A percentile compares a stretch with the other conserved stretches of the same genome.
phyloP scores from a whole-genome alignment of 2,888 invertebrate species.

The Patella pellucida region DNA sequence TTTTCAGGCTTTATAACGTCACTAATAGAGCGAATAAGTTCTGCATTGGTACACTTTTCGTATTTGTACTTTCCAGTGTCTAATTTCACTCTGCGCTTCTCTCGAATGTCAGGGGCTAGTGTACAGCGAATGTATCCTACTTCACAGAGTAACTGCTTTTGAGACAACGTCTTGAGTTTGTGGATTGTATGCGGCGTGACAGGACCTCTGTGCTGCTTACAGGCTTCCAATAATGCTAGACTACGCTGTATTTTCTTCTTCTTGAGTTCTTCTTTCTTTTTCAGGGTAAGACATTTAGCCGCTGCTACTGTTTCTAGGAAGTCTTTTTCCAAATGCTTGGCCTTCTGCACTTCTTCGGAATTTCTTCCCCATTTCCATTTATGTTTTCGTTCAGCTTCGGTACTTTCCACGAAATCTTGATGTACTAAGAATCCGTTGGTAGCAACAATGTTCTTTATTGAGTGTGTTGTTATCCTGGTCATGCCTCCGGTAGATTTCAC shows the following conservation, averaged over 20 bases:
- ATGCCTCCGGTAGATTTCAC: not conserved
- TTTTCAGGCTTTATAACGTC: slow-evolving; percentile 1
- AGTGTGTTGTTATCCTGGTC: slow-evolving; percentile 1
- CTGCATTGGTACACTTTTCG: not conserved
- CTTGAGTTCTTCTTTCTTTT: slow-evolving; percentile 9
- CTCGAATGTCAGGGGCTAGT: not conserved
- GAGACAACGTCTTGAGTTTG: not conserved
- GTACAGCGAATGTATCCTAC: slow-evolving; percentile 2
- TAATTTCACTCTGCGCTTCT: slow-evolving; percentile 3
- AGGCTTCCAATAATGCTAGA: not conserved
- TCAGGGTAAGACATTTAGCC: not conserved
- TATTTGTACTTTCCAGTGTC: not conserved
- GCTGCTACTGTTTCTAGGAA: not conserved
- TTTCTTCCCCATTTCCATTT: not conserved
- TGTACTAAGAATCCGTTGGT: not conserved
- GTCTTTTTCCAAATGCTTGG: not conserved
- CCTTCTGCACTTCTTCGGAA: not conserved
- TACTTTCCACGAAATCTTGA: not conserved
- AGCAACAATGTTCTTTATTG: not conserved
- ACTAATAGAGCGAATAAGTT: not conserved
- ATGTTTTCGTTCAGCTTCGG: not conserved
- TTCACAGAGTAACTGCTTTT: not conserved
- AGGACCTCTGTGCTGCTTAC: not conserved
- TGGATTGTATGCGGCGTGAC: not conserved
- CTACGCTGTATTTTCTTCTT: not conserved